Evolutionary conservation across 2,888 invertebrate genomes (phyloP), one percentile per base, ranked within the genome.

Genomic region (Laothoe populi): DNA sequence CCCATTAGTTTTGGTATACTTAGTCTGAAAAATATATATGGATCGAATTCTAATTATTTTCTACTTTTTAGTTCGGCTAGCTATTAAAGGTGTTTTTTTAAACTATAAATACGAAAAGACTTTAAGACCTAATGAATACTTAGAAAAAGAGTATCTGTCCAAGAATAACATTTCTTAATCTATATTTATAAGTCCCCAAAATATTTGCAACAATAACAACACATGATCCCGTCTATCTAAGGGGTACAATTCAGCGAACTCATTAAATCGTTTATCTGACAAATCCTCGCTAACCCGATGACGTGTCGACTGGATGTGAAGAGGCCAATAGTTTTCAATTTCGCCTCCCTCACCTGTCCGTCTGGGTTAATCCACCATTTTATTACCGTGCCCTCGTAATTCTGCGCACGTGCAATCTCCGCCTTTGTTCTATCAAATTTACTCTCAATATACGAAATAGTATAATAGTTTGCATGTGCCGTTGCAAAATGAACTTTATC

Each of bases 271-370:
- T 62, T 61, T 65, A 63, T 42, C 23, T 58, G 57, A 58, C 57
- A 86, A 85, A 87, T 86, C 85, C 82, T 64, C 60, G 63, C 81
- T 78, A 83, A 83, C 81, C 72, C 70, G 76, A 83, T 75, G 75
- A 77, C 77, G 73, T 79, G 78, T 79, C 76, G 73, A 74, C 75
- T 85, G 71, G 72, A 72, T 73, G 81, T 86, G 76, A 82, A 90
- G 89, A 84, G 88, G 88, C 86, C 86, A 90, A 90, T 88, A 90
- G 87, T 89, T 88, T 88, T 79, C 89, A 88, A 90, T 88, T 86
- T 87, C 80, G 71, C 79, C 84, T 67, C 88, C 88, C 91, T 90
- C 88, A 90, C 91, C 91, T 91, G 90, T 84, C 82, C 79, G 77
- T 78, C 79, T 72, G 71, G 73, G 81, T 78, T 91, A 90, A 92